phyloP scores from a whole-genome alignment of 2,113 vertebrate species.

The Phaethornis superciliosus region DNA sequence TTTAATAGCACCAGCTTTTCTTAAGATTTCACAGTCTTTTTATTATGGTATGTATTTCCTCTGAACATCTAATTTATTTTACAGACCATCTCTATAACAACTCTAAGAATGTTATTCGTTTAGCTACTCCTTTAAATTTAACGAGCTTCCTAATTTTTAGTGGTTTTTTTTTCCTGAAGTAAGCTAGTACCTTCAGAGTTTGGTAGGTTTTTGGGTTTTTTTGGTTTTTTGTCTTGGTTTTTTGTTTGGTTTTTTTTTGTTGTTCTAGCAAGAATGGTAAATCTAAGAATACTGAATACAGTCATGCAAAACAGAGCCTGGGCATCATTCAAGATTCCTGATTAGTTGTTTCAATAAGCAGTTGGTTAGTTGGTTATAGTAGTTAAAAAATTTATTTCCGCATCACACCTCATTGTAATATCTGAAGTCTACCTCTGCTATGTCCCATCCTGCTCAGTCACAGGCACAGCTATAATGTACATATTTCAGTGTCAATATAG shows the following conservation, averaged over 20 bases:
- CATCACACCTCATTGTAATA: not conserved
- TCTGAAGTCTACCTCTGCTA: not conserved
- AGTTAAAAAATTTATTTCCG: not conserved
- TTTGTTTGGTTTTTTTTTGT: no score
- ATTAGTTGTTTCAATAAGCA: not conserved
- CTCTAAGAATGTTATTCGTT: not conserved
- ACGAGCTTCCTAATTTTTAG: not conserved
- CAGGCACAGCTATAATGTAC: not conserved
- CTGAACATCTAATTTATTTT: constrained; percentile 17
- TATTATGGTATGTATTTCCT: not conserved
- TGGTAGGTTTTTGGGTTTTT: not conserved
- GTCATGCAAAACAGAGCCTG: not conserved
- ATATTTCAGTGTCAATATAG: not conserved
- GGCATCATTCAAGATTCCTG: not conserved
- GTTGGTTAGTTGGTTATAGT: not conserved
- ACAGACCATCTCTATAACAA: not conserved
- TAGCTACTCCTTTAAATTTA: not conserved
- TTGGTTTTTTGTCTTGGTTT: not conserved
- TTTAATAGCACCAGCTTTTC: not conserved
- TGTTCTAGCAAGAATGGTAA: not conserved
- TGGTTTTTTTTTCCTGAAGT: not conserved
- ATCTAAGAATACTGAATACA: not conserved
- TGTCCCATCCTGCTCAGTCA: not conserved
- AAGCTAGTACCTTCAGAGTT: not conserved
- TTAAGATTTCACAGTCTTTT: not conserved